Evolutionary conservation across 2,888 invertebrate genomes (phyloP).

Genomic region (Carabus problematicus): DNA sequence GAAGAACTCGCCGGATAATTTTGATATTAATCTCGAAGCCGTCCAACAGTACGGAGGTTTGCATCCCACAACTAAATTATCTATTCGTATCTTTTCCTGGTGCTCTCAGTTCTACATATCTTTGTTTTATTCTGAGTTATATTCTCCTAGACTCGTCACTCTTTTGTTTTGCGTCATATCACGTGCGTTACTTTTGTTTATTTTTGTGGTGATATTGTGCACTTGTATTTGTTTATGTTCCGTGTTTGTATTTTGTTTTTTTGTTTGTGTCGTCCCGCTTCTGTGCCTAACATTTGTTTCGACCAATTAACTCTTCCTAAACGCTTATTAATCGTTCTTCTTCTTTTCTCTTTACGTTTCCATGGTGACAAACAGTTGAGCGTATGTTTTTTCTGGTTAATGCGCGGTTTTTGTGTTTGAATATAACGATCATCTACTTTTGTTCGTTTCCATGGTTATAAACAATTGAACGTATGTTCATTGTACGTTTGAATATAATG

Average conservation of each 20-base stretch:
- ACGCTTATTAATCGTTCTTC: not conserved
- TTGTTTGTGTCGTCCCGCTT: not conserved
- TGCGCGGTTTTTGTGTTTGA: too few species aligned
- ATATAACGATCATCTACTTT: slow-evolving; percentile 1
- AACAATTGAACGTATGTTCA: too few species aligned
- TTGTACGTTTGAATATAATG: too few species aligned
- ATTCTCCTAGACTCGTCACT: not conserved
- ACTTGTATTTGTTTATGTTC: not conserved
- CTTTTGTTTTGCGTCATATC: not conserved
- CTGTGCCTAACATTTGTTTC: not conserved
- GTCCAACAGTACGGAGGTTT: slow-evolving; percentile 48
- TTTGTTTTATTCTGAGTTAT: not conserved
- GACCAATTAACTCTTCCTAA: not conserved
- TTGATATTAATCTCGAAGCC: slow-evolving; percentile 47
- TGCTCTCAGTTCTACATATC: slow-evolving; percentile 8
- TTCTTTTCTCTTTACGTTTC: slow-evolving; percentile 22
- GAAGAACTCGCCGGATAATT: slow-evolving; percentile 45
- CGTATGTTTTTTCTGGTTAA: too few species aligned
- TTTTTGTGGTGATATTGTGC: slow-evolving; percentile 10
- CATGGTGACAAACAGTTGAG: too few species aligned
- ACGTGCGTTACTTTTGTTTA: not conserved
- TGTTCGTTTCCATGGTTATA: slow-evolving; percentile 14
- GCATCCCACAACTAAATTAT: slow-evolving; percentile 16
- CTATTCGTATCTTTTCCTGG: not conserved
- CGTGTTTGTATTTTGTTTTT: not conserved